phyloP scores from a whole-genome alignment of 2,888 invertebrate species.

The Drosophila vallismaia region DNA sequence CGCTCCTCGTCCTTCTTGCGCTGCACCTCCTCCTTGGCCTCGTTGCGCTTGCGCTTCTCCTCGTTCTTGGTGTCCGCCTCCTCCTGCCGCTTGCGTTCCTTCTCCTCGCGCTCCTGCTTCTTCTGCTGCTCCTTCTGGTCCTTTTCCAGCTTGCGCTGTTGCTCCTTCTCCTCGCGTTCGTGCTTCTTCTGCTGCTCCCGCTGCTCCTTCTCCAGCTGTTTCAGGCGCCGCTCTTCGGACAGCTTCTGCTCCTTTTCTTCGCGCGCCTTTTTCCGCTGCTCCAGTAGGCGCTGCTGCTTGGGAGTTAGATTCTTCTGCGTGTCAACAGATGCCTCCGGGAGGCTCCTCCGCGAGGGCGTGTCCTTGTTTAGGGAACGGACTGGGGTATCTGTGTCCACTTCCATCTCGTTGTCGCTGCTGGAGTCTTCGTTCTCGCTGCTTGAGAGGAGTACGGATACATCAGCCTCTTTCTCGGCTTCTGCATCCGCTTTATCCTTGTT shows the following conservation, averaged over 20 bases:
- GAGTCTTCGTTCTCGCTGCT: conserved; percentile 48
- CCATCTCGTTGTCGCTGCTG: conserved; percentile 41
- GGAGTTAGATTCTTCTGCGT: conserved; percentile 66
- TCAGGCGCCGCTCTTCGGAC: conserved; percentile 84
- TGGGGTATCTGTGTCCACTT: conserved; percentile 44
- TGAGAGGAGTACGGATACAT: conserved; percentile 26
- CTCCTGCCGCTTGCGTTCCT: conserved; percentile 81
- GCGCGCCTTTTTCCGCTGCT: conserved; percentile 77
- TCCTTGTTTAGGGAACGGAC: conserved; percentile 18
- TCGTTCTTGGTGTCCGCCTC: conserved; percentile 81
- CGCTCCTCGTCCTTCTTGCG: conserved; percentile 83
- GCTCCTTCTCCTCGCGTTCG: conserved; percentile 84
- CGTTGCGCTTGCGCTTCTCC: conserved; percentile 82
- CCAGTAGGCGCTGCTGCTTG: conserved; percentile 74
- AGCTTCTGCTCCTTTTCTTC: conserved; percentile 84
- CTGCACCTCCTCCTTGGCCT: conserved; percentile 81
- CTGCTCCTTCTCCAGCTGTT: conserved; percentile 81
- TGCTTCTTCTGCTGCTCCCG: conserved; percentile 72
- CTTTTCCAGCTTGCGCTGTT: conserved; percentile 84
- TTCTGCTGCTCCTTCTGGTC: conserved; percentile 84
- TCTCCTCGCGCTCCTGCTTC: conserved; percentile 82
- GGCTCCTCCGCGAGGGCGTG: conserved; percentile 4
- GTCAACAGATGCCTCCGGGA: neutral
- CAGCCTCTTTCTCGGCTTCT: conserved; percentile 5
- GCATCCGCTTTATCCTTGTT: neutral